Conservation (phyloP, 2,113 vertebrate genomes). For the Petroica traversi region DNA sequence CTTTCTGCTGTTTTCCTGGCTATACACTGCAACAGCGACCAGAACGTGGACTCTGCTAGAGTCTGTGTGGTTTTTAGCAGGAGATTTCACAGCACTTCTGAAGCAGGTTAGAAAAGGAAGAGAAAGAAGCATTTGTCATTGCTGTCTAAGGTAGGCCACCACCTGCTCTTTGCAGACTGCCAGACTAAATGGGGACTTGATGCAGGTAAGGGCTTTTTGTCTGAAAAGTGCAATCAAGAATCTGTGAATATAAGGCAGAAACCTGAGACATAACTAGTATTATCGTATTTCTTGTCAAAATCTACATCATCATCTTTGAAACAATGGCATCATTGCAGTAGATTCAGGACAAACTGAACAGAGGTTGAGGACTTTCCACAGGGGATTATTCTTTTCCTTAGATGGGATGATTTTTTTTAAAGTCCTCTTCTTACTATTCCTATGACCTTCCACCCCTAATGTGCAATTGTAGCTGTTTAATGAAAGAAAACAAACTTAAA, state of each 20-base stretch:
- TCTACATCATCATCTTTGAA: background rate
- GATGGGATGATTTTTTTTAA: background rate
- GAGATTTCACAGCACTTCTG: background rate
- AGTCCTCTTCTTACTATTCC: background rate
- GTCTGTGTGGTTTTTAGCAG: background rate
- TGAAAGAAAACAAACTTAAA: slow-evolving; percentile 7
- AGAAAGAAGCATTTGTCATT: background rate
- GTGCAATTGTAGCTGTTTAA: background rate
- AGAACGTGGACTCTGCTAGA: background rate
- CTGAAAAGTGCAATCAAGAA: background rate
- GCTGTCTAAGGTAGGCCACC: background rate
- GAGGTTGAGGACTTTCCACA: background rate
- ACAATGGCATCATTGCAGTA: background rate
- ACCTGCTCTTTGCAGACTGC: background rate
- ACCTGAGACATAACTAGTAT: background rate
- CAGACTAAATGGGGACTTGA: background rate
- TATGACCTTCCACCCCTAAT: background rate
- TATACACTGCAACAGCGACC: background rate
- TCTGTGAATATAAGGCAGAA: background rate
- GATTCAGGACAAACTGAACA: background rate
- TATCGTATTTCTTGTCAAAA: background rate
- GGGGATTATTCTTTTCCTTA: background rate
- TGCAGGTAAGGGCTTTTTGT: background rate
- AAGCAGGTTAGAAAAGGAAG: background rate
- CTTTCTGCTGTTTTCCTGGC: background rate